Percentiles rank a stretch among this genome's conserved stretches.
phyloP scores from a whole-genome alignment of 2,797 vertebrate genomes.

The Bucorvus abyssinicus region DNA sequence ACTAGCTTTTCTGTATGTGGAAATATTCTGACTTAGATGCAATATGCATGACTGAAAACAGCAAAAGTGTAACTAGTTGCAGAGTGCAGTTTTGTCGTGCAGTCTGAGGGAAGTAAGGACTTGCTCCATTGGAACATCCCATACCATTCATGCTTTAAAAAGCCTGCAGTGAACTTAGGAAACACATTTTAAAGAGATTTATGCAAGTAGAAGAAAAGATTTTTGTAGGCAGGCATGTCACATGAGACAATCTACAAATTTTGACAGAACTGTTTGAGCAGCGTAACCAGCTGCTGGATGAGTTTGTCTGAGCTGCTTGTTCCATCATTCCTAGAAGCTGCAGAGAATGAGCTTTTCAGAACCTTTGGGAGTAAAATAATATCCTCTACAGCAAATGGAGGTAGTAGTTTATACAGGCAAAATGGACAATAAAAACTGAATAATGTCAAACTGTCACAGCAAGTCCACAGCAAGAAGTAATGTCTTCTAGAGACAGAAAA shows the following conservation, averaged over 20 bases:
- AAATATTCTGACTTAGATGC: rapidly evolving
- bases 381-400: background rate
- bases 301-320: background rate
- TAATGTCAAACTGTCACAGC: background rate
- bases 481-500: background rate
- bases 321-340: background rate
- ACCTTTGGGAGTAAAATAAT: background rate
- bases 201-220: background rate
- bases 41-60: background rate
- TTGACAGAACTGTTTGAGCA: background rate
- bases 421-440: background rate
- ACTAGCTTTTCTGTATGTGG: background rate
- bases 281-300: background rate
- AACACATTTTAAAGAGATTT: background rate
- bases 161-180: background rate
- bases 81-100: background rate
- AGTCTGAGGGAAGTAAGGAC: background rate
- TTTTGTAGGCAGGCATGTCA: background rate
- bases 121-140: background rate
- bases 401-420: background rate
- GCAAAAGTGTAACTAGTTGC: background rate
- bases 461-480: background rate
- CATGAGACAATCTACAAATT: background rate
- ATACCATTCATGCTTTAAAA: background rate
- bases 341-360: background rate